phyloP scores from a whole-genome alignment of 2,888 invertebrate species.

The Cheilosia variabilis region DNA sequence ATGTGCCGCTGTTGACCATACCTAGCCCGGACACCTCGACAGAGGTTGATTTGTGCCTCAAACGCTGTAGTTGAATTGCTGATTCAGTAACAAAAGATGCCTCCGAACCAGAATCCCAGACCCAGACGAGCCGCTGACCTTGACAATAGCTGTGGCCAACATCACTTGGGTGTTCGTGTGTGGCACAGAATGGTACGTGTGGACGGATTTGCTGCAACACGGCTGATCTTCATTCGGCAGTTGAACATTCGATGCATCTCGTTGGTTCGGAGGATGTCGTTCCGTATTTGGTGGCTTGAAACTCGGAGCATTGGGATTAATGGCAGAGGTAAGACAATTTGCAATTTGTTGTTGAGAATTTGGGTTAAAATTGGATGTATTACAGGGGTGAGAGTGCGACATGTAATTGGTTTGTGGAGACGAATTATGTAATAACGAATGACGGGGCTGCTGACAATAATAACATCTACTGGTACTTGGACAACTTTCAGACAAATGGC shows the following conservation, averaged over 20 bases:
- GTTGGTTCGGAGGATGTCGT: background rate
- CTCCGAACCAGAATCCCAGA: background rate
- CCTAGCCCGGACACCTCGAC: conserved; percentile 34
- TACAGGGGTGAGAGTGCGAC: no score
- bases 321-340: no score
- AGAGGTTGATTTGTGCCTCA: background rate
- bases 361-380: no score
- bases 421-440: background rate
- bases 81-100: conserved; percentile 16
- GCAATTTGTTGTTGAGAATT: no score
- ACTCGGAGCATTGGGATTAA: no score
- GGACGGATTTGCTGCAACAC: conserved; percentile 7
- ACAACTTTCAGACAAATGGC: conserved; percentile 1
- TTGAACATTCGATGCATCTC: background rate
- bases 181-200: background rate
- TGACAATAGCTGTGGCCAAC: conserved; percentile 14
- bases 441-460: conserved; percentile 1
- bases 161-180: background rate
- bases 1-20: conserved; percentile 23
- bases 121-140: conserved; percentile 1
- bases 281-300: no score
- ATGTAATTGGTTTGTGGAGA: no score
- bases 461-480: conserved; percentile 1
- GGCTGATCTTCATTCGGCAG: conserved; percentile 11
- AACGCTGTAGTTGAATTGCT: background rate